Evolutionary conservation across 2,113 vertebrate species (phyloP).

Genomic region (Danio rerio): DNA sequence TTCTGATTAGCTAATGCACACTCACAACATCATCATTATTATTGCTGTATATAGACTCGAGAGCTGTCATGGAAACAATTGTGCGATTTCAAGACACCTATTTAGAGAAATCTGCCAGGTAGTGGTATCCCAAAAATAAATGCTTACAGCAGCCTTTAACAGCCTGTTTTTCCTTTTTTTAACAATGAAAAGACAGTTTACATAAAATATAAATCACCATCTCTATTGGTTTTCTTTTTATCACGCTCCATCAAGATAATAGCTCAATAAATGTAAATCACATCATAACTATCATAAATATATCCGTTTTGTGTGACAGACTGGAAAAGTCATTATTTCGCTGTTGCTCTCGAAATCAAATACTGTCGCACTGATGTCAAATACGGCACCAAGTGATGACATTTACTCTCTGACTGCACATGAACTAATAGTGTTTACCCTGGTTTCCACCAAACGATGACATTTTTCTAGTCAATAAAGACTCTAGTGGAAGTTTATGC

Average conservation of each 20-base stretch:
- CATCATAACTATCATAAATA: not conserved
- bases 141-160: not conserved
- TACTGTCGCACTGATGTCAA: not conserved
- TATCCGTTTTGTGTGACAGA: not conserved
- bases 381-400: not conserved
- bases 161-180: not conserved
- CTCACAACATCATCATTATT: not conserved
- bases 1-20: not conserved
- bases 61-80: constrained; percentile 21
- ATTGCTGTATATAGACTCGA: not conserved
- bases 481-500: not conserved
- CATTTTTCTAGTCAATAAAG: not conserved
- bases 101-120: constrained; percentile 3
- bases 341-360: not conserved
- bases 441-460: not conserved
- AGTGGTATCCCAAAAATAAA: constrained; percentile 1
- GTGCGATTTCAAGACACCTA: not conserved
- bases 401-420: not conserved
- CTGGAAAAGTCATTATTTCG: not conserved
- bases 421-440: not conserved
- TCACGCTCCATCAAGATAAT: not conserved
- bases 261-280: not conserved
- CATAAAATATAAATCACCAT: not conserved
- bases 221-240: not conserved
- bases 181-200: not conserved